These are phyloP conservation scores for Python bivittatus DNA, from an alignment of 2,113 vertebrate species.

Conservation along the genomic window DNA sequence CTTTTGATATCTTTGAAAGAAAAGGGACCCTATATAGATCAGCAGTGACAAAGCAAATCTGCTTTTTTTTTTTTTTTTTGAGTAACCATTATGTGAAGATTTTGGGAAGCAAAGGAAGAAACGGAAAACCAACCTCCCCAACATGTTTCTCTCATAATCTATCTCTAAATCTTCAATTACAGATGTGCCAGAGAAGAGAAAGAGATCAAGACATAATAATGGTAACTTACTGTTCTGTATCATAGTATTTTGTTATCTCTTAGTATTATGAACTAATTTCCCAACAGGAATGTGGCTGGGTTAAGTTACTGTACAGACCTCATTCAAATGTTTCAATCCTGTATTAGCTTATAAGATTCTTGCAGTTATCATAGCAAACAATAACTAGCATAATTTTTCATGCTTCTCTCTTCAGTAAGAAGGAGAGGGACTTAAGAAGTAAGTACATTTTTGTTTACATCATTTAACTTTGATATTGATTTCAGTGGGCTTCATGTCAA, in stretches of 20 bases:
- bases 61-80: background rate
- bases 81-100: background rate
- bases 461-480: background rate
- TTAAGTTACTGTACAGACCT: background rate
- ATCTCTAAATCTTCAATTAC: slow-evolving; percentile 23
- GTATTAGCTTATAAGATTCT: background rate
- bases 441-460: background rate
- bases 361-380: background rate
- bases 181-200: slow-evolving; percentile 41
- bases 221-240: slow-evolving; percentile 47
- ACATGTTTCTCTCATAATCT: background rate
- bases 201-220: slow-evolving; percentile 23
- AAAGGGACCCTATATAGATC: background rate
- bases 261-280: background rate
- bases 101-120: background rate
- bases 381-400: background rate
- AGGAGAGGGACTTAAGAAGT: background rate
- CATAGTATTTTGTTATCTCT: background rate
- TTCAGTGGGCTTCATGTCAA: background rate
- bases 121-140: background rate
- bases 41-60: background rate
- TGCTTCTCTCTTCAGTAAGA: background rate
- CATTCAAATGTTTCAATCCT: background rate
- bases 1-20: background rate
- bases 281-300: background rate